phyloP scores from a whole-genome alignment of 1,140 invertebrate species.

The Anastrepha ludens region DNA sequence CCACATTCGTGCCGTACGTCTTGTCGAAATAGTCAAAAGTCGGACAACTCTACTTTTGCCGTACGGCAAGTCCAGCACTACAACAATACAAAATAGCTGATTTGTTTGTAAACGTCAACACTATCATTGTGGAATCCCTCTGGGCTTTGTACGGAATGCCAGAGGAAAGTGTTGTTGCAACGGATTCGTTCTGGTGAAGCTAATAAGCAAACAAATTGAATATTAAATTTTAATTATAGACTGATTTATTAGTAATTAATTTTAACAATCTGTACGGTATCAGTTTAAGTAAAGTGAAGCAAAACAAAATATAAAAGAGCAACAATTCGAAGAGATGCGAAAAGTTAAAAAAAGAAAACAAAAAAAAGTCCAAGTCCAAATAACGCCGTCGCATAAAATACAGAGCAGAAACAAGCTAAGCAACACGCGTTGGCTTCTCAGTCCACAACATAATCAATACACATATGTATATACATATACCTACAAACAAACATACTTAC shows the following conservation, averaged over 20 bases:
- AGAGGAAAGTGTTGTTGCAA: too few species aligned
- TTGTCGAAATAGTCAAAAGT: too few species aligned
- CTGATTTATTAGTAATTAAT: conserved; percentile 61
- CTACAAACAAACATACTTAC: not conserved
- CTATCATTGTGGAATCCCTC: too few species aligned
- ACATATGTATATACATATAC: not conserved
- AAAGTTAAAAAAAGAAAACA: not conserved
- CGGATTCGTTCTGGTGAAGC: too few species aligned
- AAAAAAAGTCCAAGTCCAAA: conserved; percentile 1
- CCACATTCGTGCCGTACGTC: too few species aligned
- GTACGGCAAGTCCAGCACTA: too few species aligned
- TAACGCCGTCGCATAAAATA: not conserved
- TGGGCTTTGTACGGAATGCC: too few species aligned
- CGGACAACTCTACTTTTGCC: too few species aligned
- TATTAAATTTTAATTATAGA: conserved; percentile 60
- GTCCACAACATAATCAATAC: not conserved
- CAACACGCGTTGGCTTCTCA: not conserved
- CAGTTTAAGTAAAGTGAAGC: conserved; percentile 38
- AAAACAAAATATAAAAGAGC: not conserved
- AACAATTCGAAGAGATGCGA: not conserved
- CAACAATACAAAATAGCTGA: too few species aligned
- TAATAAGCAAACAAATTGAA: conserved; percentile 4
- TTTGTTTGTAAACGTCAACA: too few species aligned
- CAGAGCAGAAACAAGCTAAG: conserved; percentile 13
- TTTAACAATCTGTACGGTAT: conserved; percentile 56